These are phyloP conservation scores for Amblyraja radiata DNA, from an alignment of 2,797 vertebrate genomes.

Conservation along the genomic window DNA sequence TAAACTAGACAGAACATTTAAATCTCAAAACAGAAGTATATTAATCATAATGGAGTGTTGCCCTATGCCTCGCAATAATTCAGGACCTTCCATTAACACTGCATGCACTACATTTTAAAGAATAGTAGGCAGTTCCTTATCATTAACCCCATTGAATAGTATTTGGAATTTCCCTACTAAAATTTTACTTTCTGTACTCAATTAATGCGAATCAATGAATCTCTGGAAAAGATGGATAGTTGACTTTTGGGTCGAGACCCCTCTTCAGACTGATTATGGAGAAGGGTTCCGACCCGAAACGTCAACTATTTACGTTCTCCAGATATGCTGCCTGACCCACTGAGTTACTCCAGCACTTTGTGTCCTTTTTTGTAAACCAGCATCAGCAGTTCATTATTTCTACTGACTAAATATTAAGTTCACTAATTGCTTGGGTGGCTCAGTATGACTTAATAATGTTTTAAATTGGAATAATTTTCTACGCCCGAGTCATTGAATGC, in stretches of 20 bases:
- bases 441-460: not conserved
- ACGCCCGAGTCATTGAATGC: not conserved
- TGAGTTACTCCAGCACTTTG: too few species aligned
- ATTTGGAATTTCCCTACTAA: not conserved
- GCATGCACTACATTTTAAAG: not conserved
- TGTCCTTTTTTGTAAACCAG: too few species aligned
- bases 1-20: not conserved
- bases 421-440: not conserved
- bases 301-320: too few species aligned
- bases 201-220: not conserved
- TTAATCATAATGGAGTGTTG: not conserved
- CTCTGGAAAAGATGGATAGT: too few species aligned
- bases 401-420: not conserved
- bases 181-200: not conserved
- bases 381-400: too few species aligned
- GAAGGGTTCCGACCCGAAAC: too few species aligned
- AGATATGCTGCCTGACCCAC: too few species aligned
- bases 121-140: not conserved
- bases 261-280: too few species aligned
- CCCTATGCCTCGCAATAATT: too few species aligned
- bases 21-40: not conserved
- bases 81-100: not conserved
- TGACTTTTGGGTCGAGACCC: too few species aligned
- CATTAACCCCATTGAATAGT: not conserved
- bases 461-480: conserved; percentile 18